Evolutionary conservation across 2,113 vertebrate species (phyloP).

Genomic region (Calyptomena viridis): DNA sequence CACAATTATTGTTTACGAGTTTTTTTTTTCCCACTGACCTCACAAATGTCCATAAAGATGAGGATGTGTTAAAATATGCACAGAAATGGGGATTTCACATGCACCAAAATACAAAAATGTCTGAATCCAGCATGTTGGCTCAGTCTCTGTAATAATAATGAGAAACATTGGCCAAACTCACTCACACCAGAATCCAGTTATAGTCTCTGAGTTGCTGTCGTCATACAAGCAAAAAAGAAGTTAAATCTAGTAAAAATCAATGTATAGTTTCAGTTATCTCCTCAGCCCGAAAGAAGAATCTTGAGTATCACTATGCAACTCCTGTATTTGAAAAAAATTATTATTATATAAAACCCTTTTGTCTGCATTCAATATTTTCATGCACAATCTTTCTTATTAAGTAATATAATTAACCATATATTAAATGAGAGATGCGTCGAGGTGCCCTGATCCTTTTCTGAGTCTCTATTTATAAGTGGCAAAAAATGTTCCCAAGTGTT

Average conservation of each 20-base stretch:
- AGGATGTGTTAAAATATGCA: background rate
- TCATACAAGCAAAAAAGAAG: background rate
- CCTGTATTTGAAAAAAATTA: background rate
- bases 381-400: background rate
- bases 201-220: background rate
- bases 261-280: background rate
- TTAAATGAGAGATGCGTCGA: background rate
- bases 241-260: background rate
- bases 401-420: background rate
- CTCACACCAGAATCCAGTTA: background rate
- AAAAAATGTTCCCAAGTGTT: background rate
- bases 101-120: background rate
- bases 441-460: background rate
- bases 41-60: background rate
- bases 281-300: background rate
- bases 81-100: background rate
- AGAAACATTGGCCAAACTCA: background rate
- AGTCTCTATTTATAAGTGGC: background rate
- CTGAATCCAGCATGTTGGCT: background rate
- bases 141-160: background rate
- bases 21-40: background rate
- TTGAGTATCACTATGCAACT: background rate
- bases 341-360: background rate
- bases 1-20: accelerated
- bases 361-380: background rate